Evolutionary conservation across 2,888 invertebrate genomes (phyloP), one percentile per base, ranked within the genome.

Genomic region (Anthophora plumipes): DNA sequence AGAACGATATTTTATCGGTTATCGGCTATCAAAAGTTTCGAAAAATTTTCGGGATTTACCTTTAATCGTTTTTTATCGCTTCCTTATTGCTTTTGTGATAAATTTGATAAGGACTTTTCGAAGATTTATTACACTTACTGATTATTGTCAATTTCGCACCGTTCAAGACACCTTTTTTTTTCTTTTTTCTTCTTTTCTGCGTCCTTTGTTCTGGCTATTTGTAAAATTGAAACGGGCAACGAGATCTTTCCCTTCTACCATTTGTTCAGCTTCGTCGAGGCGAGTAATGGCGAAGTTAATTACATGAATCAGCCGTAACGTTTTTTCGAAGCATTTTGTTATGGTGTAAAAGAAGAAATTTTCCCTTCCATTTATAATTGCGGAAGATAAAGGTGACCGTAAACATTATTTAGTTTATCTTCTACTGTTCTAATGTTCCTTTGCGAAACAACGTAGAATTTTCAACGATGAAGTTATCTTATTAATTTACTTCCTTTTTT

Each of bases 191-290:
- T 12, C 39, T n/a, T 8, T 0, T 39, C 25, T 17, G 37, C 12
- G 22, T 20, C 22, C 25, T 20, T 54, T 46, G 43, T 54, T 61
- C 37, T 2, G 12, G 9, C 39, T 25, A 52, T 60, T 61, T 54
- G 75, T 70, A 70, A 75, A 70, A 61, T 61, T 70, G 61, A 52
- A 64, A 77, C 63, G 17, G 17, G 17, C 52, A 64, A 70, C 25
- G 50, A 37, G 39, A 54, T 64, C 59, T 57, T 59, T 64, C 41
- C 37, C 31, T 7, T 70, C 37, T 17, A 11, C 64, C 59, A n/a
- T 77, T 79, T 70, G 79, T 79, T 79, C 79, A 22, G 79, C 71
- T 71, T 64, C 71, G 70, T 59, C 64, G 78, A 52, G 63, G 77
- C 70, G 52, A 39, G 39, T 61, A 64, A 69, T 50, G n/a, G 39